A percentile compares a stretch with the other conserved stretches of the same genome.
Conservation (phyloP, 2,113 vertebrate species). For the Kryptolebias marmoratus region DNA sequence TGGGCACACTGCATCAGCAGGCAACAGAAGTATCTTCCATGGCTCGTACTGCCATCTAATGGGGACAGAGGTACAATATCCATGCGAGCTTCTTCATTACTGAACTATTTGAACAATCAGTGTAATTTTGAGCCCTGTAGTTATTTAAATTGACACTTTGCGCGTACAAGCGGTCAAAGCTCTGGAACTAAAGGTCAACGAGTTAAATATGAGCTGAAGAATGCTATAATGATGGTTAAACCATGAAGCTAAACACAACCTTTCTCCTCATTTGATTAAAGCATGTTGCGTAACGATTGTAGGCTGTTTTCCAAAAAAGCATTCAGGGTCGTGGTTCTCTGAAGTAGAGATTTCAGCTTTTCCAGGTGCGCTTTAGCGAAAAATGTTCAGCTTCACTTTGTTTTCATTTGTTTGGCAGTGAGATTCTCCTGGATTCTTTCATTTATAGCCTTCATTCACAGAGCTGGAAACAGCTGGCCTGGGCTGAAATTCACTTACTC, state of each 20-base stretch:
- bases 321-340: constrained; percentile 1
- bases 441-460: constrained; percentile 13
- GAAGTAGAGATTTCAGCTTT: constrained; percentile 14
- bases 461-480: constrained; percentile 14
- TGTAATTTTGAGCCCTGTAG: neutral
- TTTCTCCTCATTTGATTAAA: constrained; percentile 10
- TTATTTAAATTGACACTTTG: neutral
- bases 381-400: constrained; percentile 2
- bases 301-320: constrained; percentile 4
- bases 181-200: neutral
- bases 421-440: constrained; percentile 1
- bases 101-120: neutral
- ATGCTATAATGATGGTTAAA: constrained; percentile 1
- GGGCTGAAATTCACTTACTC: constrained; percentile 9
- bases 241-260: constrained; percentile 13
- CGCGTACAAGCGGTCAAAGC: neutral
- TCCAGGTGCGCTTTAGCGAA: neutral
- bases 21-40: constrained; percentile 29
- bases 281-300: neutral
- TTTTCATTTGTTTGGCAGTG: neutral
- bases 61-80: constrained; percentile 34
- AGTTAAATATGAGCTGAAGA: neutral
- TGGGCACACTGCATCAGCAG: constrained; percentile 25
- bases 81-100: neutral
- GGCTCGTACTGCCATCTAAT: constrained; percentile 71